phyloP scores from a whole-genome alignment of 2,888 invertebrate species.

The Ophion ellenae region DNA sequence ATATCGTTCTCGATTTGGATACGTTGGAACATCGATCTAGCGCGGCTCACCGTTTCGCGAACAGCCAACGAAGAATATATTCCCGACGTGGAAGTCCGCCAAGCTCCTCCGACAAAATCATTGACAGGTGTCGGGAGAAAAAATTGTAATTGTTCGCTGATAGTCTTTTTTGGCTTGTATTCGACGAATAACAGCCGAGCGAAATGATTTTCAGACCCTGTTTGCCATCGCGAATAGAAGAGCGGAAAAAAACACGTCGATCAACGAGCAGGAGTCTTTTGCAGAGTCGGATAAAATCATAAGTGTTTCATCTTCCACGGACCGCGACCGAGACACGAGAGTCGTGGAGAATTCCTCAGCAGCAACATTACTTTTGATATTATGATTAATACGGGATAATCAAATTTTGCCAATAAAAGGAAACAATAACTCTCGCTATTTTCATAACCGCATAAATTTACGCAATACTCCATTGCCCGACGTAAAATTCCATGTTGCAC shows the following conservation, averaged over 20 bases:
- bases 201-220: background rate
- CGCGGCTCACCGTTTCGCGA: conserved; percentile 31
- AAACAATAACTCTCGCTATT: background rate
- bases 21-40: conserved; percentile 32
- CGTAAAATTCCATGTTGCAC: conserved; percentile 16
- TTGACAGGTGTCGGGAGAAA: background rate
- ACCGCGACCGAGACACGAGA: background rate
- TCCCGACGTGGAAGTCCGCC: background rate
- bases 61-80: conserved; percentile 13
- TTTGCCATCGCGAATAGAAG: background rate
- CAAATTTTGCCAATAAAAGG: background rate
- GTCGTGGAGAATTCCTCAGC: background rate
- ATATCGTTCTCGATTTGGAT: conserved; percentile 43
- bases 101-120: background rate
- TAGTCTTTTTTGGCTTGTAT: background rate
- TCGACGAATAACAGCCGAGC: background rate
- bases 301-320: background rate
- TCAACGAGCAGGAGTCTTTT: background rate
- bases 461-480: background rate
- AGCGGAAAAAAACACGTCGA: background rate
- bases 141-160: background rate
- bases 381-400: background rate
- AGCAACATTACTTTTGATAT: background rate
- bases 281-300: background rate
- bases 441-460: background rate